Evolutionary conservation across 2,797 vertebrate genomes (phyloP), one percentile per base, ranked within the genome.

Genomic region (Ateles fusciceps): DNA sequence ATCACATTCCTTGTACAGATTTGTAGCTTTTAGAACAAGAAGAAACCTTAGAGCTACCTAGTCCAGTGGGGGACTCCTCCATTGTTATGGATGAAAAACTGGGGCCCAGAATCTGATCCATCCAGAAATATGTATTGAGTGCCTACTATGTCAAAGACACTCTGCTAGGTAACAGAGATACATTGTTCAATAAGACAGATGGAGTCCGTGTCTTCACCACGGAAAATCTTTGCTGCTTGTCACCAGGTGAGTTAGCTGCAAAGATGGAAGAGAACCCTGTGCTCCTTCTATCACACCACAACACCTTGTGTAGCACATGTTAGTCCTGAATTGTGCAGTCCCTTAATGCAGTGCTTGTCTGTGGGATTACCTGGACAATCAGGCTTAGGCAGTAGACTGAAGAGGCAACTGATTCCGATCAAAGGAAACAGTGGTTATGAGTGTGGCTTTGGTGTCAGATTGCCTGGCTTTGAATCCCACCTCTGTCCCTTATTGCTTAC

Each of bases 251-350:
- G 11, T 76, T 71, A 44, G 26, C 46, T 1, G 4, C 44, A 33
- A 17, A 84, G 30, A 10, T 12, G 13, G 50, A 61, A 15, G 50
- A 26, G 24, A 12, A 0, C 19, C 5, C 33, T 21, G 22, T 59
- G 33, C 46, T 39, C 44, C 72, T 42, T 12, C 24, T 12, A 1
- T 72, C 71, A 46, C 50, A 9, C 5, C 26, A 7, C 2, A 7
- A 2, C 12, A 21, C n/a, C 61, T 36, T 44, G 59, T 28, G 4
- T 21, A 42, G 19, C 72, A 7, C 15, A 0, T 7, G 0, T 15
- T 17, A 0, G 0, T 50, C 76, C 76, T 59, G 68, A 3, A 5
- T 0, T 17, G 2, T 30, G 5, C 44, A 1, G 9, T 21, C 13
- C 46, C n/a, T 50, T 39, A 4, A 6, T 30, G 10, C 44, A 0